phyloP scores from a whole-genome alignment of 2,797 vertebrate species.

The Scolopax rusticola region DNA sequence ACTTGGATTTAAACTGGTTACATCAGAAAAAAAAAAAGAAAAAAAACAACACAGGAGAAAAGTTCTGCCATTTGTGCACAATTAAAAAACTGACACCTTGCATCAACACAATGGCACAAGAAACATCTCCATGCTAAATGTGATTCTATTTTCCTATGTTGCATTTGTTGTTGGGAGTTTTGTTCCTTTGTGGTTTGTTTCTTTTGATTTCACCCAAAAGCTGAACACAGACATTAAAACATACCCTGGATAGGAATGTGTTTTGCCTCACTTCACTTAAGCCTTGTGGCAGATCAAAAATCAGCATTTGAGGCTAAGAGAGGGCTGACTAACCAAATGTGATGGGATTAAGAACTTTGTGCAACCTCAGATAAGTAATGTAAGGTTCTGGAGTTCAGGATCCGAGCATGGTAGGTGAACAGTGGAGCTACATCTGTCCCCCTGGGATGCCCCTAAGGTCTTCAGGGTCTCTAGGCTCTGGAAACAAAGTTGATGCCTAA shows the following conservation, averaged over 20 bases:
- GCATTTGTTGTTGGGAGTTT: background rate
- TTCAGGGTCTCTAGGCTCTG: background rate
- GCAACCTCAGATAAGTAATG: background rate
- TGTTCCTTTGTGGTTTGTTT: background rate
- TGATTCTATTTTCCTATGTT: background rate
- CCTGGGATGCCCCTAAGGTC: background rate
- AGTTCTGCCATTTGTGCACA: slow-evolving; percentile 61
- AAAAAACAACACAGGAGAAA: background rate
- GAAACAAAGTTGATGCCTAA: background rate
- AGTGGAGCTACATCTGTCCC: background rate
- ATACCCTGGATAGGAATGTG: background rate
- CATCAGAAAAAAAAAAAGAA: slow-evolving; percentile 37
- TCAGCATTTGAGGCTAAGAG: background rate
- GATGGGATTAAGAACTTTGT: background rate
- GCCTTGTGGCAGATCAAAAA: background rate
- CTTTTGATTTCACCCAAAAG: background rate
- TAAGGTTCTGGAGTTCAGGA: background rate
- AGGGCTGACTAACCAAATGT: background rate
- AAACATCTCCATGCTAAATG: slow-evolving; percentile 17
- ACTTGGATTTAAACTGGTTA: slow-evolving; percentile 79
- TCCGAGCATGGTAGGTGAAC: background rate
- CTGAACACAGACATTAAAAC: background rate
- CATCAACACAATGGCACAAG: slow-evolving; percentile 64
- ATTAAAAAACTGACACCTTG: slow-evolving; percentile 69
- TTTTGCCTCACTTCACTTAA: background rate